phyloP scores from a whole-genome alignment of 2,113 vertebrate species.

The Pagrus major region DNA sequence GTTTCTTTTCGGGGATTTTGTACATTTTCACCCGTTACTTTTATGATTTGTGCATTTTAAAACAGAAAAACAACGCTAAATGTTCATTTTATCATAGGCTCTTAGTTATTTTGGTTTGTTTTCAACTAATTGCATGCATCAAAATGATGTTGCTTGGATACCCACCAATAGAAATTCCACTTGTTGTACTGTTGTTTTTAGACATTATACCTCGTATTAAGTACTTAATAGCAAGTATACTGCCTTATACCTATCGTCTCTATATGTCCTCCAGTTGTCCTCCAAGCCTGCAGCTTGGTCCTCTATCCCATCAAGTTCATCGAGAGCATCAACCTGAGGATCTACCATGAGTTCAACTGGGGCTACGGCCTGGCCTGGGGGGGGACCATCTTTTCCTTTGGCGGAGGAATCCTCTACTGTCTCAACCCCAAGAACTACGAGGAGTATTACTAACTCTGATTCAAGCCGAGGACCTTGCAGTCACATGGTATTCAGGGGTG shows the following conservation, averaged over 20 bases:
- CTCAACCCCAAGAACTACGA: conserved; percentile 99
- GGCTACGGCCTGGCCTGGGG: conserved; percentile 98
- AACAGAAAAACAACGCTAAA: neutral
- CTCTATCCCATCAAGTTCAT: conserved; percentile 99
- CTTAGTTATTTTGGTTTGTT: neutral
- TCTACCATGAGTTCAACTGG: conserved; percentile 99
- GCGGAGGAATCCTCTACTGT: conserved; percentile 97
- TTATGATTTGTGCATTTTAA: neutral
- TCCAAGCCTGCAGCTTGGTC: conserved; percentile 96
- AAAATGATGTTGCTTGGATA: neutral
- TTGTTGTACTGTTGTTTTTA: neutral
- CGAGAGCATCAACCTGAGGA: conserved; percentile 96
- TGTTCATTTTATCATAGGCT: neutral
- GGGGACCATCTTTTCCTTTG: conserved; percentile 98
- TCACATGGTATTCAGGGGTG: conserved; percentile 4
- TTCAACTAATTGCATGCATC: neutral
- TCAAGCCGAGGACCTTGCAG: neutral
- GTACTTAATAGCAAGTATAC: too few relatives aligned
- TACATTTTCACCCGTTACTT: neutral
- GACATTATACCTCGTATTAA: neutral
- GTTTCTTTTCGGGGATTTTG: neutral
- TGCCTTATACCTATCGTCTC: neutral
- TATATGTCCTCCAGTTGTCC: conserved; percentile 88
- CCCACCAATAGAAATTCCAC: too few relatives aligned
- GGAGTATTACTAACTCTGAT: conserved; percentile 92